Evolutionary conservation across 2,888 invertebrate genomes (phyloP).

Genomic region (Dendrolimus pini): DNA sequence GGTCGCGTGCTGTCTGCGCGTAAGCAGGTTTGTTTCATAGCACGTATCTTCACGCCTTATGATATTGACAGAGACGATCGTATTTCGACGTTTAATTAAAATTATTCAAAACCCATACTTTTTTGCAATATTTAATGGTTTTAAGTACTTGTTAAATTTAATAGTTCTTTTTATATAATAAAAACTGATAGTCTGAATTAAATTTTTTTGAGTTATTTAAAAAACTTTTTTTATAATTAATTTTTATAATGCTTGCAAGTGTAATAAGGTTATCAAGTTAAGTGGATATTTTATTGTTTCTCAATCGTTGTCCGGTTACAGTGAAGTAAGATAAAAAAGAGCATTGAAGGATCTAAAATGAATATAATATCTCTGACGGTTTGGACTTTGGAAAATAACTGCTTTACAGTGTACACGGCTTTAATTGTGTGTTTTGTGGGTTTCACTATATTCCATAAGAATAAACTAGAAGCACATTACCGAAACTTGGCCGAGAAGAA

Average conservation of each 20-base stretch:
- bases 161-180: too few relatives aligned
- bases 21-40: not conserved
- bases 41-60: not conserved
- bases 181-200: too few relatives aligned
- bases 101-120: slow-evolving; percentile 4
- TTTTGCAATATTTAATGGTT: too few relatives aligned
- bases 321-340: too few relatives aligned
- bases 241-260: too few relatives aligned
- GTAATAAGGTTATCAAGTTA: too few relatives aligned
- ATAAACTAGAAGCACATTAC: slow-evolving; percentile 46
- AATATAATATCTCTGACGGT: slow-evolving; percentile 55
- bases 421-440: slow-evolving; percentile 51
- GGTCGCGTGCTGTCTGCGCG: slow-evolving; percentile 2
- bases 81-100: not conserved
- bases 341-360: slow-evolving; percentile 30
- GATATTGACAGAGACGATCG: not conserved
- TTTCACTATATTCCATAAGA: slow-evolving; percentile 59
- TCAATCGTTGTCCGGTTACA: too few relatives aligned
- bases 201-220: too few relatives aligned
- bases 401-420: slow-evolving; percentile 55
- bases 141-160: too few relatives aligned
- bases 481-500: slow-evolving; percentile 35
- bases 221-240: too few relatives aligned
- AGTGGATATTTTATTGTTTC: too few relatives aligned
- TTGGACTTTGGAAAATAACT: slow-evolving; percentile 62